Evolutionary conservation across 2,113 vertebrate genomes (phyloP).

Genomic region (Neodontobutis hainanensis): DNA sequence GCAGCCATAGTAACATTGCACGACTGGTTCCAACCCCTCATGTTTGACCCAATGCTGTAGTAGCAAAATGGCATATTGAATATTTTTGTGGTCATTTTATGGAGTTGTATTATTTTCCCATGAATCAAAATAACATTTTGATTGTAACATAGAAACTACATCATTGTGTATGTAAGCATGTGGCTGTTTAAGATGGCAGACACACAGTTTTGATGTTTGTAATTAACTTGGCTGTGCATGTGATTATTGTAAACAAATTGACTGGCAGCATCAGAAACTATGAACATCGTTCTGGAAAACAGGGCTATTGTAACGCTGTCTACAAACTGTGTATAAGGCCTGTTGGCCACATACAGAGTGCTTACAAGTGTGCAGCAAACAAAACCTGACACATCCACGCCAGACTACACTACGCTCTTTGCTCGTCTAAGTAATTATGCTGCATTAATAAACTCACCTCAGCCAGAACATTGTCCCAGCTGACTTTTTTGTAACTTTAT

Average conservation of each 20-base stretch:
- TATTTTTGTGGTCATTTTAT: no score
- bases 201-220: not conserved
- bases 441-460: slow-evolving; percentile 1
- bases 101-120: no score
- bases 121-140: no score
- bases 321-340: slow-evolving; percentile 44
- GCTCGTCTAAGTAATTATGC: not conserved
- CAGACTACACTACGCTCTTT: slow-evolving; percentile 33
- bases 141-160: no score
- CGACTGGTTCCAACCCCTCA: no score
- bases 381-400: slow-evolving; percentile 44
- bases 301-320: slow-evolving; percentile 49
- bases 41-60: no score
- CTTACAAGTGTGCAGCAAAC: slow-evolving; percentile 53
- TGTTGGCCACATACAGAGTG: slow-evolving; percentile 46
- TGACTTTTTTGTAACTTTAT: slow-evolving; percentile 3
- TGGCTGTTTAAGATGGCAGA: not conserved
- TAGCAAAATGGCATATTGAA: no score
- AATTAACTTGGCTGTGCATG: not conserved
- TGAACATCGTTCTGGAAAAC: slow-evolving; percentile 9
- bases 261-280: no score
- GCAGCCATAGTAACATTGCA: no score
- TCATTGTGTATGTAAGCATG: not conserved
- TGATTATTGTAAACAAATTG: not conserved
- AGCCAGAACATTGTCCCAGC: slow-evolving; percentile 19